Evolutionary conservation across 2,113 vertebrate species (phyloP), one percentile per base, ranked within the genome.

Genomic region (Hippocampus zosterae): DNA sequence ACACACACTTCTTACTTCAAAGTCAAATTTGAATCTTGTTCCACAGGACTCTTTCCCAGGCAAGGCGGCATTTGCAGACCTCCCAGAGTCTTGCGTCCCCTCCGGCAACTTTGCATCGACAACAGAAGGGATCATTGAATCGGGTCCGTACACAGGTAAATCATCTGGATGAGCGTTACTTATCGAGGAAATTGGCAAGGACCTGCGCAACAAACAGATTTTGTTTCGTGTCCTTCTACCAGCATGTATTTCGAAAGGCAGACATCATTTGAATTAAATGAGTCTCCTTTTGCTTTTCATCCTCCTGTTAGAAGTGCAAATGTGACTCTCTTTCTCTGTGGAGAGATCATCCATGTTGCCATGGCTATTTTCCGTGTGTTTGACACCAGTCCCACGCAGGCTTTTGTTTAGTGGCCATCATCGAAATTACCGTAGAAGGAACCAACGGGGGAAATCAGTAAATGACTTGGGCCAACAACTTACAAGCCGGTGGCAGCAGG

Each of bases 101-200:
- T 87, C 92, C 77, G 92, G 91, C 89, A 93, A 87, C 85, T 94
- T 92, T 87, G 93, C 92, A 71, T 84, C 87, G 83, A 85, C 92
- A 86, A 90, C 92, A 77, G 96, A 97, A 68, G 96, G 94, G 81
- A 87, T 93, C 67, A 79, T 91, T 78, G 93, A 95, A 88, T 91
- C 93, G 60, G 93, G 93, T 79, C 89, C 92, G 2, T 92, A 91
- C 87, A 91, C 92, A 93, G 94, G 93, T 96, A 92, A 91, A 64
- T 6, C 23, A 18, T 60, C 3, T 8, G 27, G 56, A 8, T 5
- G 11, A 15, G 5, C 25, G 11, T 18, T 60, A 27, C 8, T 27
- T 8, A 16, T 6, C 5, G 4, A 16, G 56, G 13, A 16, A 16
- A 25, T 27, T 5, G 29, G 15, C 5, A 11, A 59, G 56, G 27